Evolutionary conservation across 2,888 invertebrate species (phyloP).

Genomic region (Dicyrtomina minuta): DNA sequence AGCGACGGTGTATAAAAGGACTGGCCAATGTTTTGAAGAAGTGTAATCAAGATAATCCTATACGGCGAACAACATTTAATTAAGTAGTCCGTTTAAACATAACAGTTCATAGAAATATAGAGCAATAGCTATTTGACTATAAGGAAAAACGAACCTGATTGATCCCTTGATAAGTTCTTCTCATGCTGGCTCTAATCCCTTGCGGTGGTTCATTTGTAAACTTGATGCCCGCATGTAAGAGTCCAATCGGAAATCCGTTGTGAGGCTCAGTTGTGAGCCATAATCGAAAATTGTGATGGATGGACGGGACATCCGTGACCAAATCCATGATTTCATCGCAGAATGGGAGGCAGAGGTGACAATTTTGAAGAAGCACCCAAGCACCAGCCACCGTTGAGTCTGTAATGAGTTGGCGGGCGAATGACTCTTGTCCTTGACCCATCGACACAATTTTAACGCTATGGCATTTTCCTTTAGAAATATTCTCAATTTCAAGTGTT

Average conservation of each 20-base stretch:
- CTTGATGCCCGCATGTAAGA: constrained; percentile 63
- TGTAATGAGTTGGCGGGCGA: constrained; percentile 78
- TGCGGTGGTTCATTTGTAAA: constrained; percentile 97
- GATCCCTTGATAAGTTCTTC: constrained; percentile 85
- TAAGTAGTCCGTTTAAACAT: background rate
- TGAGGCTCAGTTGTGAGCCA: constrained; percentile 97
- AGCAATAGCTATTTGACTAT: background rate
- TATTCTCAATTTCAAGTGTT: constrained; percentile 82
- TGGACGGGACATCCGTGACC: constrained; percentile 77
- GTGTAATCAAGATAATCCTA: constrained; percentile 90
- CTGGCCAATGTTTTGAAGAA: constrained; percentile 88
- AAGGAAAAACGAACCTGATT: constrained; percentile 62
- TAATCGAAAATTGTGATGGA: constrained; percentile 79
- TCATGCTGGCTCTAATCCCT: constrained; percentile 89
- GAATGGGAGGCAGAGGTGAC: constrained; percentile 91
- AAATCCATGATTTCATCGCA: constrained; percentile 90
- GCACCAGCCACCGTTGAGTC: constrained; percentile 78
- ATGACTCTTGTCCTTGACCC: constrained; percentile 95
- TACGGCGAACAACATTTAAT: too few species aligned
- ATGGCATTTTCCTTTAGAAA: constrained; percentile 80
- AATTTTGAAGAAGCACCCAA: constrained; percentile 94
- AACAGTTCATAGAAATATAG: background rate
- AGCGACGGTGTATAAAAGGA: constrained; percentile 86
- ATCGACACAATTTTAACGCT: constrained; percentile 72
- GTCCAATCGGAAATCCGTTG: constrained; percentile 84